These are phyloP conservation scores for Salarias fasciatus DNA, from an alignment of 2,797 vertebrate species.

Conservation along the genomic window DNA sequence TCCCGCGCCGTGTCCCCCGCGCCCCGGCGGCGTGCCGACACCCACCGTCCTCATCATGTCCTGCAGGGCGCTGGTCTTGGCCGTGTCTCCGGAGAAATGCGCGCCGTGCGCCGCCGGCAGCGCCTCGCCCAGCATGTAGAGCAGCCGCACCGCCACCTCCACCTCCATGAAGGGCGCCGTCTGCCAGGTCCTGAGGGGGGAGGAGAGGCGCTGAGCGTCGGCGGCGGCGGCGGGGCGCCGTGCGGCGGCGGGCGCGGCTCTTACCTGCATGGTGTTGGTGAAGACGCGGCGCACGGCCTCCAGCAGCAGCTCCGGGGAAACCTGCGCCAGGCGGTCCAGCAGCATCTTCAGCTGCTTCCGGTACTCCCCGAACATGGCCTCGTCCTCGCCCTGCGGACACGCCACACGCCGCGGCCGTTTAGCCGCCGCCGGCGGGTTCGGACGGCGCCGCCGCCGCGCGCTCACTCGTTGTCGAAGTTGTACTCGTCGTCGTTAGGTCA, in stretches of 20 bases:
- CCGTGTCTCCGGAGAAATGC: slow-evolving; percentile 93
- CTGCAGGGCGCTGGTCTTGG: slow-evolving; percentile 93
- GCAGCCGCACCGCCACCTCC: slow-evolving; percentile 93
- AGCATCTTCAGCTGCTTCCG: slow-evolving; percentile 97
- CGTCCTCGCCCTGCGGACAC: slow-evolving; percentile 92
- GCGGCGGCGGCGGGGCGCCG: too few relatives aligned
- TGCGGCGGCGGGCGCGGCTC: neutral
- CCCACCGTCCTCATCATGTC: slow-evolving; percentile 98
- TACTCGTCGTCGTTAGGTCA: slow-evolving; percentile 99
- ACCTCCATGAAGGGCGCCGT: slow-evolving; percentile 93
- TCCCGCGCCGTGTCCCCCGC: too few relatives aligned
- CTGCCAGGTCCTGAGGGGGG: slow-evolving; percentile 88
- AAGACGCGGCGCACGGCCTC: slow-evolving; percentile 93
- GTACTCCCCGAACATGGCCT: slow-evolving; percentile 99
- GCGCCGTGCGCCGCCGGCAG: slow-evolving; percentile 95
- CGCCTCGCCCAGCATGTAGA: slow-evolving; percentile 98
- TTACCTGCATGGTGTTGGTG: slow-evolving; percentile 94
- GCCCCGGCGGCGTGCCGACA: slow-evolving; percentile 8
- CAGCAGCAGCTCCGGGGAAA: slow-evolving; percentile 94
- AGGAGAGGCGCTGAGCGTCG: too few relatives aligned
- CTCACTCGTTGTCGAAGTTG: slow-evolving; percentile 98
- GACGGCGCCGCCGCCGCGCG: neutral
- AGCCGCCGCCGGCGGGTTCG: neutral
- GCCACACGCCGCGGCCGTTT: neutral
- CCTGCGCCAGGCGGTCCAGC: slow-evolving; percentile 95